Percentiles rank a stretch among this genome's conserved stretches.
Evolutionary conservation across 2,888 invertebrate species (phyloP).

Genomic region (Sphaerophoria taeniata): DNA sequence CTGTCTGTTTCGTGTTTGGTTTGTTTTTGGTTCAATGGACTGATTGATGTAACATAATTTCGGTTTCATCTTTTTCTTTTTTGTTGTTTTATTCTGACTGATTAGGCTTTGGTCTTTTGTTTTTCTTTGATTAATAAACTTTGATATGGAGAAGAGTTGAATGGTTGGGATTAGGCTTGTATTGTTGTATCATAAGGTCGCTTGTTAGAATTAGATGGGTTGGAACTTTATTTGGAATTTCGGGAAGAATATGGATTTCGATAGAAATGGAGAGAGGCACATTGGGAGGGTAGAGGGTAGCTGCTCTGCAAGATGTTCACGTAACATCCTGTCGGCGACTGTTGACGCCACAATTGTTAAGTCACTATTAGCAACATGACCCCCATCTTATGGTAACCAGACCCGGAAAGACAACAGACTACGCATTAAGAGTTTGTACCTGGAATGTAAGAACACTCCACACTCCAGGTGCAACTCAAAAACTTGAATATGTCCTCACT

Average conservation of each 20-base stretch:
- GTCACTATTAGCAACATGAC: too few species aligned
- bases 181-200: not conserved
- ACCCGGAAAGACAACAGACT: too few species aligned
- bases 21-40: conserved; percentile 57
- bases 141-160: conserved; percentile 11
- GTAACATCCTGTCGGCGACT: too few species aligned
- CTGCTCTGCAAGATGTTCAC: too few species aligned
- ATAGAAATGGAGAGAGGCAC: not conserved
- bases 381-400: too few species aligned
- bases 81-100: conserved; percentile 8
- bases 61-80: conserved; percentile 46
- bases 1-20: conserved; percentile 5
- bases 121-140: conserved; percentile 51
- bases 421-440: too few species aligned
- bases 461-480: too few species aligned
- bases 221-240: not conserved
- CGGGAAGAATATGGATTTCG: too few species aligned
- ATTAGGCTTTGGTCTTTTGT: conserved; percentile 40
- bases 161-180: conserved; percentile 15
- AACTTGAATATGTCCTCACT: too few species aligned
- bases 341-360: too few species aligned
- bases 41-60: conserved; percentile 72
- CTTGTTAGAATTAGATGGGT: not conserved
- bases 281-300: not conserved
- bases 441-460: too few species aligned